These are phyloP conservation scores for Epicauta chinensis DNA, from an alignment of 1,140 invertebrate genomes.

Conservation along the genomic window DNA sequence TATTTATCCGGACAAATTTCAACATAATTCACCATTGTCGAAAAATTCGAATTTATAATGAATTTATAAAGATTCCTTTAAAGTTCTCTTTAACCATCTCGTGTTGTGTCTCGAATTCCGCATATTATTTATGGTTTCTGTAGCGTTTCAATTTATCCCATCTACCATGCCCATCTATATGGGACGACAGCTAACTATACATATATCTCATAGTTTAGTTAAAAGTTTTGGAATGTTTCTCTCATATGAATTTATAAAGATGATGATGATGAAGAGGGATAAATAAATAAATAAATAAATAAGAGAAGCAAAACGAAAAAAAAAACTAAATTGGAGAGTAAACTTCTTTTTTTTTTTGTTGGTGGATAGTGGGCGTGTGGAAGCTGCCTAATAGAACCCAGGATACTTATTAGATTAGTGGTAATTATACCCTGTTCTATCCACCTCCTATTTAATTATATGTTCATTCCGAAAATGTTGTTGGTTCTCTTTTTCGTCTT, in stretches of 20 bases:
- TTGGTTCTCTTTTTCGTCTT: too few species aligned
- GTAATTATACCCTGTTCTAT: constrained; percentile 18
- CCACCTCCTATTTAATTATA: too few species aligned
- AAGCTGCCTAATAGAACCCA: constrained; percentile 30
- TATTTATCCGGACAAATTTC: too few species aligned
- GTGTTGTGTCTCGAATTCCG: constrained; percentile 34
- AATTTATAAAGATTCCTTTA: too few species aligned
- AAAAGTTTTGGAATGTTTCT: neutral
- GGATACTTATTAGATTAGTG: constrained; percentile 36
- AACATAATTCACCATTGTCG: too few species aligned
- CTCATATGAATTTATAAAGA: neutral
- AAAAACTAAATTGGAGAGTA: neutral
- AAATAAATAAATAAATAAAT: neutral
- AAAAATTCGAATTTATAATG: too few species aligned
- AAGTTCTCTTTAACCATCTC: too few species aligned
- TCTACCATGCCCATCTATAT: neutral
- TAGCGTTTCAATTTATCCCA: constrained; percentile 36
- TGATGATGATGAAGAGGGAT: neutral
- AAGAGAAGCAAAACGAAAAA: neutral
- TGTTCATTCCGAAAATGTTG: too few species aligned
- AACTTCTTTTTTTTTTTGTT: too few species aligned
- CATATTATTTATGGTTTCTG: constrained; percentile 36
- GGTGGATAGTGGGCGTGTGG: constrained; percentile 30
- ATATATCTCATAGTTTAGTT: neutral
- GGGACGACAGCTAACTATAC: neutral